phyloP scores from a whole-genome alignment of 2,797 vertebrate species.

The Alauda arvensis region DNA sequence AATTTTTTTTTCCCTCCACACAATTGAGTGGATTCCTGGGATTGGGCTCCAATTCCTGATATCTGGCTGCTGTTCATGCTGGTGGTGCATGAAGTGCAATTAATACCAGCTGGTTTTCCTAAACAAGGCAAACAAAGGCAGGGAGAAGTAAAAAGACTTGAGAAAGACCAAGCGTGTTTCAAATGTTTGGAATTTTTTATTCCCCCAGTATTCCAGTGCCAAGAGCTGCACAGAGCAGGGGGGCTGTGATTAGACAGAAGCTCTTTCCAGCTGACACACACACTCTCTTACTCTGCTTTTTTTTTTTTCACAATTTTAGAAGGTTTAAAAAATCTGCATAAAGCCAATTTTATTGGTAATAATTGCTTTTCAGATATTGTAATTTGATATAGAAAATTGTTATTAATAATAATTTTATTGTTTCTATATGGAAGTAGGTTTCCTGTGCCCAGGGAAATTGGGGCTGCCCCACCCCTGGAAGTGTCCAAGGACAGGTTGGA shows the following conservation, averaged over 20 bases:
- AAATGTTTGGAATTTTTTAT: background rate
- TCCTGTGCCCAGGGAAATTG: background rate
- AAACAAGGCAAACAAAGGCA: constrained; percentile 64
- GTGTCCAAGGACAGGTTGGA: background rate
- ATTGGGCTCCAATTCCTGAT: constrained; percentile 46
- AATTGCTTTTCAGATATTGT: background rate
- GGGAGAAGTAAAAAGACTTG: constrained; percentile 50
- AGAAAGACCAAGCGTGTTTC: constrained; percentile 25
- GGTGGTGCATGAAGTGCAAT: constrained; percentile 35
- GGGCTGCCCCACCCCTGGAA: background rate
- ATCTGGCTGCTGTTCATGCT: constrained; percentile 61
- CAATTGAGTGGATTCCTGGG: constrained; percentile 47
- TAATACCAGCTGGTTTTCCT: constrained; percentile 67
- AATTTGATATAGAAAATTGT: background rate
- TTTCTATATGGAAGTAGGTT: background rate
- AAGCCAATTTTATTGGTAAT: background rate
- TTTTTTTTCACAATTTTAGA: background rate
- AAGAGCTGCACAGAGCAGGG: constrained; percentile 41
- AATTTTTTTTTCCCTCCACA: background rate
- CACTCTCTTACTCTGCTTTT: background rate
- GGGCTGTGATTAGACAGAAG: background rate
- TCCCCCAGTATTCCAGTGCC: constrained; percentile 17
- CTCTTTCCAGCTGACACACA: background rate
- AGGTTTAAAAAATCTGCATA: background rate
- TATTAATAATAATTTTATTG: background rate